Evolutionary conservation across 1,140 invertebrate genomes (phyloP), one percentile per base, ranked within the genome.

Genomic region (Drosophila pseudoobscura): DNA sequence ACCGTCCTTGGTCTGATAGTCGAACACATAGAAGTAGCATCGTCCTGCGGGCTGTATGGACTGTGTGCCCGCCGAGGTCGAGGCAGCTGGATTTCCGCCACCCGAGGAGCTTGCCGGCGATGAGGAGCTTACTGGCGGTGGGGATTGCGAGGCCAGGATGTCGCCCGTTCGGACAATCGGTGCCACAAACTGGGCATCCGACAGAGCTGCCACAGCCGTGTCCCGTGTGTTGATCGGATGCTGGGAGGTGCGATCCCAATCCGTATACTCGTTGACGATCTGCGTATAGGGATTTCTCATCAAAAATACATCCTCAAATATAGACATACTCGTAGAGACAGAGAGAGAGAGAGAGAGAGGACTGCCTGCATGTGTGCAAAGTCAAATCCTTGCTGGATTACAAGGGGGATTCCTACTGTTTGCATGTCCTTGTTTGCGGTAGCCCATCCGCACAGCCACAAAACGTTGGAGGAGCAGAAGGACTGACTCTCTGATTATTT

Each of bases 241-340:
- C 88, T 97, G 95, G 2, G 96, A 95, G 1, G 97, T 97, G 91
- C 96, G 93, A 90, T 98, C 97, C 98, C 98, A 99, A 91, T 99
- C 97, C 8, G 97, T 98, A 90, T 99, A 99, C 82, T 99, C 98
- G 90, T 99, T 99, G 41, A 98, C 96, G 22, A 97, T 92, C 93
- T 93, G 63, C 2, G 64, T 47, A 39, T 26, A 39, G 9, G 35
- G 8, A 13, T 13, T 13, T 39, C 11, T 39, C 11, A 13, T 3
- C 13, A 5, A 13, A 39, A 39, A 39, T 39, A 39, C 35, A 39
- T 54, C 8, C n/a, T 0, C n/a, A 3, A 31, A 52, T 56, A 51
- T 45, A 31, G 9, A 22, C 11, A 39, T 39, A n/a, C n/a, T n/a
- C n/a, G n/a, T n/a, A 43, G 0, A 26, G 65, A 26, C 22, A 22